Conservation (phyloP, 2,797 vertebrate species). For the Sciurus carolinensis region DNA sequence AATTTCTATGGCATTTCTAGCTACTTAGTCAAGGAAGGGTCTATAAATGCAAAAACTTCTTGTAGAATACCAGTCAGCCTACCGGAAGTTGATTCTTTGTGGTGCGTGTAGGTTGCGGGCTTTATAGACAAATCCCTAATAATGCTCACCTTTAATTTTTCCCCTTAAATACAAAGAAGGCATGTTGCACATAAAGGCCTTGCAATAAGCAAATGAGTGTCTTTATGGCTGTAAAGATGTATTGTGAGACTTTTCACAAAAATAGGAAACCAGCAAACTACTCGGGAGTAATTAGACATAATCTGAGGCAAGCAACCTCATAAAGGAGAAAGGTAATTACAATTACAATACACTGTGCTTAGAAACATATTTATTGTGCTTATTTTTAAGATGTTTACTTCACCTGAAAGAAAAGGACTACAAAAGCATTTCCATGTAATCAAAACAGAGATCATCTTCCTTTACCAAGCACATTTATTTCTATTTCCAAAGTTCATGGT, state of each 20-base stretch:
- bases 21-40: constrained; percentile 86
- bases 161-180: constrained; percentile 77
- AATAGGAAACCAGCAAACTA: constrained; percentile 68
- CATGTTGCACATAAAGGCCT: constrained; percentile 73
- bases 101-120: constrained; percentile 81
- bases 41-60: constrained; percentile 88
- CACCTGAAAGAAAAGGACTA: constrained; percentile 67
- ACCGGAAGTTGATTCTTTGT: constrained; percentile 83
- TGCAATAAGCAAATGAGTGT: constrained; percentile 76
- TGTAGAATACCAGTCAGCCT: constrained; percentile 84
- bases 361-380: constrained; percentile 82
- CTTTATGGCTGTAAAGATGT: constrained; percentile 79
- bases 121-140: constrained; percentile 86
- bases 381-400: constrained; percentile 83
- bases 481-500: constrained; percentile 44
- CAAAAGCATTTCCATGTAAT: constrained; percentile 78
- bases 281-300: constrained; percentile 83
- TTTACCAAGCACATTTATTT: constrained; percentile 67
- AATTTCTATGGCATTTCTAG: constrained; percentile 87
- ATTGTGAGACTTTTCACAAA: constrained; percentile 83
- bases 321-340: constrained; percentile 80
- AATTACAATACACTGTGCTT: constrained; percentile 66
- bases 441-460: constrained; percentile 74
- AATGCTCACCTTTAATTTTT: constrained; percentile 83
- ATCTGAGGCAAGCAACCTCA: constrained; percentile 78